A percentile compares a stretch with the other conserved stretches of the same genome.
phyloP scores from a whole-genome alignment of 1,140 invertebrate species.

The Ostrea denselamellosa region DNA sequence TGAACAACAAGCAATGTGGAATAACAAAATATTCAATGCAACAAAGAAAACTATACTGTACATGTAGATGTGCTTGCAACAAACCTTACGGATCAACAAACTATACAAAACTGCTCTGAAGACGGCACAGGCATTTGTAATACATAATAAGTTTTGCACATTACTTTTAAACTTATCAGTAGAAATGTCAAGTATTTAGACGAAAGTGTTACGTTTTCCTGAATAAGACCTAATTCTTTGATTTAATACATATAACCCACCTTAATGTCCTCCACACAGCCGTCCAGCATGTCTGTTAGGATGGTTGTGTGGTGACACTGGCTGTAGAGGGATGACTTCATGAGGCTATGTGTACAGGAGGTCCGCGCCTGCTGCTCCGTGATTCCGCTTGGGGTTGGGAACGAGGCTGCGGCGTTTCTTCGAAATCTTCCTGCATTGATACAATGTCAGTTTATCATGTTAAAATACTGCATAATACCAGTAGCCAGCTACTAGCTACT shows the following conservation, averaged over 20 bases:
- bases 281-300: constrained; percentile 10
- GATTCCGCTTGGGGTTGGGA: constrained; percentile 49
- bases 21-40: too few species aligned
- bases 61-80: too few species aligned
- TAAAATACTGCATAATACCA: too few species aligned
- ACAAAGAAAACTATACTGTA: too few species aligned
- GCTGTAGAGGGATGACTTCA: constrained; percentile 5
- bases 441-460: not conserved
- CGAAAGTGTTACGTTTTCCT: too few species aligned
- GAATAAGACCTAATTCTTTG: not conserved
- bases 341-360: constrained; percentile 5
- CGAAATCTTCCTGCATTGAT: not conserved
- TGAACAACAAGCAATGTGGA: too few species aligned
- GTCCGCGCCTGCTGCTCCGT: constrained; percentile 36
- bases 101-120: too few species aligned
- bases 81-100: too few species aligned
- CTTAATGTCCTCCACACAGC: constrained; percentile 58
- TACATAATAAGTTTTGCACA: too few species aligned
- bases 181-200: not conserved
- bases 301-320: constrained; percentile 17
- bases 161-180: too few species aligned
- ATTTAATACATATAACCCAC: constrained; percentile 33
- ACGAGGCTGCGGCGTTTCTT: not conserved
- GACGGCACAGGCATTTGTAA: too few species aligned
- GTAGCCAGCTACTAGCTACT: too few species aligned